Base-by-base conservation (phyloP, 2,888 invertebrate genomes). In the Anarsia innoxiella region DNA sequence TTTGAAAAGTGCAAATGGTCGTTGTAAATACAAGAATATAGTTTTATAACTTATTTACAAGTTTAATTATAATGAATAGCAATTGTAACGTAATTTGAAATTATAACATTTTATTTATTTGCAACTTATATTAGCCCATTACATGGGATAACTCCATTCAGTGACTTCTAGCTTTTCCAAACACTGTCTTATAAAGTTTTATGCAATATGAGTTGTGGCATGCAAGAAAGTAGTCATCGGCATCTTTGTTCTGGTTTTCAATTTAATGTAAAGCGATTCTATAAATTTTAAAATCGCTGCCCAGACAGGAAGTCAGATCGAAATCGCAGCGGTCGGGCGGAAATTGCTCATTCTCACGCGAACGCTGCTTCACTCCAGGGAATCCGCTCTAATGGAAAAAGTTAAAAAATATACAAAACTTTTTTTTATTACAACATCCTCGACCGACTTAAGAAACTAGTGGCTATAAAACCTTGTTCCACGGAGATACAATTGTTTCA, bases 331-430 rank as follows among this genome's bases (percentile, higher is more conserved):
- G 67, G 75, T 66, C 66, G 66, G 59, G 69, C 70, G 82, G 82
- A 82, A 82, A 82, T 82, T 82, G 80, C 79, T 83, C 82, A 80
- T 80, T 80, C 82, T 79, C 82, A 82, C 82, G 82, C 82, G 74
- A 80, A 66, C 69, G 63, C 39, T 65, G 65, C 61, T 66, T 61
- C 68, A 61, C 67, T 65, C 71, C 62, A 46, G 67, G 70, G 72
- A 70, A 73, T 69, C 70, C 66, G 69, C 61, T 70, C 72, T 80
- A 79, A 82, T 82, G 79, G 79, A 79, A 82, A 78, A 82, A 79
- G 74, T 82, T 72, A 65, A 79, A 73, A 78, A 76, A 77, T 72
- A 76, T 63, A 77, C 75, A 70, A 75, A 77, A 74, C 69, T 75
- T 74, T 63, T 69, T 73, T 77, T 58, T n/a, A 71, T 74, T 66